Conservation (phyloP, 2,797 vertebrate genomes). For the Artibeus jamaicensis region DNA sequence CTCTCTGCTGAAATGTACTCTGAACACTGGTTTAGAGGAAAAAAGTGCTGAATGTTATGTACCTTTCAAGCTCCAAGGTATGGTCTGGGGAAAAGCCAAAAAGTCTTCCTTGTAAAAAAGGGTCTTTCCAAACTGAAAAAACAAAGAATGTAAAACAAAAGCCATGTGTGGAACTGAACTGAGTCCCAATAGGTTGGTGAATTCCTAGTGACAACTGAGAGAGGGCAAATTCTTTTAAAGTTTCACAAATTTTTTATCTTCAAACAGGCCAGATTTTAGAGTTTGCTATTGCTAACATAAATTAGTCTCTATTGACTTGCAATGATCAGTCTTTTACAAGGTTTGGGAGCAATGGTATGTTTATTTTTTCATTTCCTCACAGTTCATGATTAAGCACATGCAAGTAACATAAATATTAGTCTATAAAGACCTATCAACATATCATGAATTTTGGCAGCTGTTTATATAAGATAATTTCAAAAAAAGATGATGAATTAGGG, state of each 20-base stretch:
- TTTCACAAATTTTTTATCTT: slow-evolving; percentile 30
- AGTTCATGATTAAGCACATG: slow-evolving; percentile 14
- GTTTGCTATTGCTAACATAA: slow-evolving; percentile 48
- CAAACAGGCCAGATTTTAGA: slow-evolving; percentile 9
- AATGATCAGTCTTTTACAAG: slow-evolving; percentile 29
- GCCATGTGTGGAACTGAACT: neutral
- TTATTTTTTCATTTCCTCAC: slow-evolving; percentile 31
- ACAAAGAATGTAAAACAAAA: slow-evolving; percentile 15
- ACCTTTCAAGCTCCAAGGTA: neutral
- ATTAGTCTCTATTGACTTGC: neutral
- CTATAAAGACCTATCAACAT: slow-evolving; percentile 12
- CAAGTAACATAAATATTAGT: slow-evolving; percentile 50
- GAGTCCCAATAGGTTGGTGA: neutral
- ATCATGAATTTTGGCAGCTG: slow-evolving; percentile 38
- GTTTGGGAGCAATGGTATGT: neutral
- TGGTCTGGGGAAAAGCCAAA: neutral
- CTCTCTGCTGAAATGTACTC: neutral
- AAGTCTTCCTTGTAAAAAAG: neutral
- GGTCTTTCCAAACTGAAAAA: neutral
- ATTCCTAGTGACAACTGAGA: neutral
- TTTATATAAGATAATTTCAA: slow-evolving; percentile 39
- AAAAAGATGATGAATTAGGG: neutral
- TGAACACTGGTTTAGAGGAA: neutral
- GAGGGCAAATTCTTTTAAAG: slow-evolving; percentile 6
- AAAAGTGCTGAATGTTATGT: neutral